Conservation (phyloP, 2,797 vertebrate species). For the Craterocephalus amniculus region DNA sequence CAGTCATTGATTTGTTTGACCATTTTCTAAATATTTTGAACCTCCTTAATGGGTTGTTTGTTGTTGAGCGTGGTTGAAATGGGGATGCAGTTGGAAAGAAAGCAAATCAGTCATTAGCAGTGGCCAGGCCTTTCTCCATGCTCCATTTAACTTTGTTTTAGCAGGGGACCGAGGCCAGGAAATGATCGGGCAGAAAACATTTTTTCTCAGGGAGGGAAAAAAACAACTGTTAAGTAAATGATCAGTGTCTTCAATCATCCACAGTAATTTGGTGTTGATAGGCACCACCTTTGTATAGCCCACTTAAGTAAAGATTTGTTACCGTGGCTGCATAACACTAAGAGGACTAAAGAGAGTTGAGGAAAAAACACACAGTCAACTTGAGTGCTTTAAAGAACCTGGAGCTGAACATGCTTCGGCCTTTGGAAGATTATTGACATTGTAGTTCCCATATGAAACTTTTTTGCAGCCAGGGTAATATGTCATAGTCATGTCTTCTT, state of each 20-base stretch:
- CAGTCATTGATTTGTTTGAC: slow-evolving; percentile 58
- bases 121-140: slow-evolving; percentile 60
- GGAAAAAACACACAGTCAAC: slow-evolving; percentile 32
- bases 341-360: slow-evolving; percentile 43
- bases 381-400: slow-evolving; percentile 31
- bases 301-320: slow-evolving; percentile 30
- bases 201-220: slow-evolving; percentile 41
- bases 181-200: slow-evolving; percentile 59
- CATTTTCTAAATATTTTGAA: slow-evolving; percentile 62
- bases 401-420: slow-evolving; percentile 26
- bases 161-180: slow-evolving; percentile 48
- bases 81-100: slow-evolving; percentile 66
- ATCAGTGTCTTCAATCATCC: slow-evolving; percentile 57
- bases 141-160: slow-evolving; percentile 70
- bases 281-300: slow-evolving; percentile 22
- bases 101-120: slow-evolving; percentile 69
- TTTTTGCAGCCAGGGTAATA: slow-evolving; percentile 54
- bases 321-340: slow-evolving; percentile 15
- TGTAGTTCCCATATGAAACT: slow-evolving; percentile 51
- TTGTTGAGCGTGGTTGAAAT: slow-evolving; percentile 63
- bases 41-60: slow-evolving; percentile 62
- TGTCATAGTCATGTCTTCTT: slow-evolving; percentile 53
- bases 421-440: slow-evolving; percentile 36
- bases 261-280: slow-evolving; percentile 39
- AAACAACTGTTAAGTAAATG: slow-evolving; percentile 57